phyloP scores from a whole-genome alignment of 2,888 invertebrate species.

The Xylota segnis region DNA sequence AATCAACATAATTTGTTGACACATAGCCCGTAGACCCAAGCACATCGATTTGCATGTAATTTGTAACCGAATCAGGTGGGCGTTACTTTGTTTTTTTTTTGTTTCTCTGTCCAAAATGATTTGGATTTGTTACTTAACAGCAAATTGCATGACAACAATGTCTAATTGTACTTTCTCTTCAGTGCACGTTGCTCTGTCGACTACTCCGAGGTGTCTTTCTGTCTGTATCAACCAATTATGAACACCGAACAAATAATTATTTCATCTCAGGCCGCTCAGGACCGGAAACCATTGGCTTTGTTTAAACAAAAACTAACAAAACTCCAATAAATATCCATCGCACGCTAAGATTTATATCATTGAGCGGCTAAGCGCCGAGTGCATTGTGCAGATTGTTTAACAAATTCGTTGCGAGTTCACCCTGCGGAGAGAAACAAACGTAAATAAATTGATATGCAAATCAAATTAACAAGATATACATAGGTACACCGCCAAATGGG shows the following conservation, averaged over 20 bases:
- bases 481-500: not conserved
- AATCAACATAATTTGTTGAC: constrained; percentile 52
- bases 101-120: not conserved
- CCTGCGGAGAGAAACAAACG: not conserved
- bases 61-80: constrained; percentile 57
- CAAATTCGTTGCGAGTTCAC: constrained; percentile 4
- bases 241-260: not conserved
- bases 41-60: constrained; percentile 58
- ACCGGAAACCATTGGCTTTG: not conserved
- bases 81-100: constrained; percentile 23
- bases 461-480: not conserved
- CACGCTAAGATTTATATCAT: constrained; percentile 27
- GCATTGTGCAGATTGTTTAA: constrained; percentile 29
- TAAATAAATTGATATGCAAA: constrained; percentile 26
- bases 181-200: not conserved
- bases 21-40: constrained; percentile 26
- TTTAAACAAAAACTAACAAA: not conserved
- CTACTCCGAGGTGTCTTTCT: not conserved
- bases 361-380: constrained; percentile 3
- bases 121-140: constrained; percentile 37
- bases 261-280: not conserved
- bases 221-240: constrained; percentile 6
- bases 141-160: constrained; percentile 56
- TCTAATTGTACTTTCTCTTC: constrained; percentile 55
- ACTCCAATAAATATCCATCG: constrained; percentile 25